phyloP scores from a whole-genome alignment of 2,888 invertebrate species.

The Brassicogethes aeneus region DNA sequence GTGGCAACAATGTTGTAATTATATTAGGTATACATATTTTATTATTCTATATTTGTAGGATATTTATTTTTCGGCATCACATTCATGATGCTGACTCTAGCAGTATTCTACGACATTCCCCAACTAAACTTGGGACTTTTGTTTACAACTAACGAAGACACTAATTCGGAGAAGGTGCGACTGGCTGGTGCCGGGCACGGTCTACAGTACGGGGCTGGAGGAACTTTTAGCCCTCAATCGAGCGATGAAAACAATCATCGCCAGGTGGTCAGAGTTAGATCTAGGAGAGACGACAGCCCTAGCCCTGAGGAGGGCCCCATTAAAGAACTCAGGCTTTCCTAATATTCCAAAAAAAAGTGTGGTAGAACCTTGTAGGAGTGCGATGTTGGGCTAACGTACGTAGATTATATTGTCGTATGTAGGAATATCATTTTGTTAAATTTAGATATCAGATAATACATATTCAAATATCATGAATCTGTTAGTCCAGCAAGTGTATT shows the following conservation, averaged over 20 bases:
- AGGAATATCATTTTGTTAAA: not conserved
- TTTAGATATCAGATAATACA: not conserved
- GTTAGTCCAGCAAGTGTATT: not conserved
- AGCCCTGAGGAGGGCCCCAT: conserved; percentile 55
- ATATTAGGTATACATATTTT: no score
- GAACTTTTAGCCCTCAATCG: conserved; percentile 37
- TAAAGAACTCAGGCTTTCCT: not conserved
- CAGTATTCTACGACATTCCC: conserved; percentile 82
- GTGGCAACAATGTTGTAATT: no score
- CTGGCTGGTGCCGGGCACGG: conserved; percentile 47
- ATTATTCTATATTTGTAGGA: no score
- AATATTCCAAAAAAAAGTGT: not conserved
- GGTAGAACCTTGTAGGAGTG: not conserved
- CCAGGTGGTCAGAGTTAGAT: conserved; percentile 53
- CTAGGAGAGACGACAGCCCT: conserved; percentile 58
- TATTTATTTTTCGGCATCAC: conserved; percentile 75
- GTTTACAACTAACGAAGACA: conserved; percentile 46
- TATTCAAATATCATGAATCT: not conserved
- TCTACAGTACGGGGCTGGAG: conserved; percentile 41
- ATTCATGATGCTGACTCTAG: conserved; percentile 75
- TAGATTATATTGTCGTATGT: no score
- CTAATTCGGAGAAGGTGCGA: conserved; percentile 59
- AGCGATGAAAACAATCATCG: conserved; percentile 45
- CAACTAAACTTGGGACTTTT: conserved; percentile 75
- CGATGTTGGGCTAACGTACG: not conserved